A percentile compares a stretch with the other conserved stretches of the same genome.
These are phyloP conservation scores for Stichodactyla helianthus DNA, from an alignment of 64 coral and sea anemone genomes.

Conservation along the genomic window DNA sequence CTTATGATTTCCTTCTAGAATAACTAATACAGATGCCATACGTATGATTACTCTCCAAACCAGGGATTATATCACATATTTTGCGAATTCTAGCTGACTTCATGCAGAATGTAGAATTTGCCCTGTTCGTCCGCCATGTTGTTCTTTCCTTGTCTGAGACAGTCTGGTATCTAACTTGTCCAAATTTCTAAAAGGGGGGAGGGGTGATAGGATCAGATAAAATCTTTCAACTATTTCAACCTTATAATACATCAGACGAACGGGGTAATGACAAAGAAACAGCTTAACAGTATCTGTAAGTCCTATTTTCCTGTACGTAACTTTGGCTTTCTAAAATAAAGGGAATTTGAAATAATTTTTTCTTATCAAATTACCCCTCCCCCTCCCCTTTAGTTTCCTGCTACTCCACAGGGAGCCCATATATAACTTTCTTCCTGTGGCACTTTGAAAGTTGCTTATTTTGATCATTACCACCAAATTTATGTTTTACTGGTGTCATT, in stretches of 20 bases:
- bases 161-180: not conserved
- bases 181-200: not conserved
- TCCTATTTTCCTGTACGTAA: no score
- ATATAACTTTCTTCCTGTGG: no score
- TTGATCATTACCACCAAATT: no score
- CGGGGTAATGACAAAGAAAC: no score
- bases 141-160: not conserved
- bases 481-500: no score
- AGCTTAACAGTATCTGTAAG: no score
- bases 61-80: not conserved
- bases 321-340: no score
- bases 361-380: no score
- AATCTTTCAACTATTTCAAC: not conserved
- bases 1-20: not conserved
- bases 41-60: not conserved
- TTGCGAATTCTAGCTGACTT: not conserved
- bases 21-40: not conserved
- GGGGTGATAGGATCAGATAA: not conserved
- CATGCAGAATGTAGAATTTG: not conserved
- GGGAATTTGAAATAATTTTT: no score
- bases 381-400: no score
- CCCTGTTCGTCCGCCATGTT: slow-evolving; percentile 1
- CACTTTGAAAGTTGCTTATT: no score
- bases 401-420: no score
- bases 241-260: not conserved